Evolutionary conservation across 2,888 invertebrate species (phyloP).

Genomic region (Spodoptera picta): DNA sequence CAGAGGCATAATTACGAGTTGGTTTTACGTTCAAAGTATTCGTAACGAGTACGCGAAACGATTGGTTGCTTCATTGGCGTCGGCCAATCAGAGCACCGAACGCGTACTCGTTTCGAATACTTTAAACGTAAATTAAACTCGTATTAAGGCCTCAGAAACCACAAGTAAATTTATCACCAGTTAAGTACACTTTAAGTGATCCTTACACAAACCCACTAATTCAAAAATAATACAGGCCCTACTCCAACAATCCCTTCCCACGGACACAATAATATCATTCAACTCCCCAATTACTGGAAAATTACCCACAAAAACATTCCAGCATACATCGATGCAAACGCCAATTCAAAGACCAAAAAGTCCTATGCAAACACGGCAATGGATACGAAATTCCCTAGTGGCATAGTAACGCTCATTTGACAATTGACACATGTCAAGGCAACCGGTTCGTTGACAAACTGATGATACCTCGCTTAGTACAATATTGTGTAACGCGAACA

Average conservation of each 20-base stretch:
- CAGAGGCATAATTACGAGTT: no score
- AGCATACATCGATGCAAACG: background rate
- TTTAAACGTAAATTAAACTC: no score
- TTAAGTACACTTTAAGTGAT: background rate
- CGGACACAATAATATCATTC: conserved; percentile 10
- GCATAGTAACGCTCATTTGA: conserved; percentile 16
- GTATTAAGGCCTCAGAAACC: no score
- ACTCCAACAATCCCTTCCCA: conserved; percentile 16
- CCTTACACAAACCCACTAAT: conserved; percentile 13
- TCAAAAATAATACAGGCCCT: conserved; percentile 1
- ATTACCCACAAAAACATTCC: background rate
- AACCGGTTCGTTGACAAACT: conserved; percentile 25
- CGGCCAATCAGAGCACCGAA: no score
- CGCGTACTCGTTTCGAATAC: no score
- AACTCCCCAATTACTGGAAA: conserved; percentile 15
- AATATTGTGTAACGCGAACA: conserved; percentile 44
- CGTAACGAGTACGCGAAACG: no score
- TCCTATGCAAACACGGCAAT: background rate
- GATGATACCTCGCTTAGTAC: conserved; percentile 20
- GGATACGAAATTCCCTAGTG: conserved; percentile 1
- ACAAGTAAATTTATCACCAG: no score
- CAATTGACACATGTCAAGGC: conserved; percentile 45
- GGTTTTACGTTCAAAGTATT: no score
- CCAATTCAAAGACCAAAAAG: background rate
- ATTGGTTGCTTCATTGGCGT: no score